Conservation (phyloP, 2,797 vertebrate genomes). For the Coccyzus lansbergi region DNA sequence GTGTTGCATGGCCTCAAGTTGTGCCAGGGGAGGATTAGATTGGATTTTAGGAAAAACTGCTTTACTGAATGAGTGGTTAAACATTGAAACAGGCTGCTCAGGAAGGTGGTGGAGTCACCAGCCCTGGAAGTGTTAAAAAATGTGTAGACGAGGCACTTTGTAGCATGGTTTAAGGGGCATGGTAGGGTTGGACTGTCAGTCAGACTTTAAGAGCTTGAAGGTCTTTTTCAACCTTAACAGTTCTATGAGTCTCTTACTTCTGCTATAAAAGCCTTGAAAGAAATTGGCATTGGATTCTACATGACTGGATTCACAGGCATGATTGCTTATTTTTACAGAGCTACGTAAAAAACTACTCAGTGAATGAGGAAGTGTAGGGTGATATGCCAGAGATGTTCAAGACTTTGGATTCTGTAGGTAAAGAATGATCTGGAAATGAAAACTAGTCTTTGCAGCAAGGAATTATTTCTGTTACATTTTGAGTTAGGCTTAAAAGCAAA, state of each 20-base stretch:
- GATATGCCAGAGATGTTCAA: not conserved
- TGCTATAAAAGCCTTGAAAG: not conserved
- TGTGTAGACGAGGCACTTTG: no score
- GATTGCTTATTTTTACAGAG: not conserved
- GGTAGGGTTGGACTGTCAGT: no score
- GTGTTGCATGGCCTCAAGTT: not conserved
- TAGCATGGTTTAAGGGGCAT: no score
- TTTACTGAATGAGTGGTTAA: no score
- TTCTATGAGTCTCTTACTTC: not conserved
- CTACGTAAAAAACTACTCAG: not conserved
- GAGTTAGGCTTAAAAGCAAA: not conserved
- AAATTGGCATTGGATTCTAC: not conserved
- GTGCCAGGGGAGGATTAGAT: no score
- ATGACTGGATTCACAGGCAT: accelerated
- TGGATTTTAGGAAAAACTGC: no score
- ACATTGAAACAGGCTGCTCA: no score
- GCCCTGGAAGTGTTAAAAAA: no score
- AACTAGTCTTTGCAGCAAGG: not conserved
- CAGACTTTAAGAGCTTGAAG: no score
- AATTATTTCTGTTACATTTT: not conserved
- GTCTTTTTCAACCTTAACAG: no score
- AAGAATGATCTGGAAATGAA: not conserved
- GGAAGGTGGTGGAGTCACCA: no score
- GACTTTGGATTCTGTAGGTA: not conserved
- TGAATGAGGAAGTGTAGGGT: not conserved